These are phyloP conservation scores for Boloria selene DNA, from an alignment of 2,888 invertebrate genomes.

Conservation along the genomic window DNA sequence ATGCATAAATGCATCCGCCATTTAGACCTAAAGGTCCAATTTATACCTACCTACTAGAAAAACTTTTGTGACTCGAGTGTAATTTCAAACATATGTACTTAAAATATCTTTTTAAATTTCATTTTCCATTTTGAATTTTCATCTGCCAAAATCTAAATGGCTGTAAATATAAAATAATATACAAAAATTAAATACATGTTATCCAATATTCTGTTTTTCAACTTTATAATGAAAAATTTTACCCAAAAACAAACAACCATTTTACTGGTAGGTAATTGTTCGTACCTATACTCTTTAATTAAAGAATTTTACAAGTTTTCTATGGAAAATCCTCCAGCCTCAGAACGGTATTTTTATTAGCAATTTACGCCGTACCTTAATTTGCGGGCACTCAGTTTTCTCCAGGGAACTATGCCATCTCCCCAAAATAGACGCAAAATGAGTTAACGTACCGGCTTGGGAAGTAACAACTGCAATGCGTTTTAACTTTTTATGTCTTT, in stretches of 20 bases:
- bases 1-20: too few species aligned
- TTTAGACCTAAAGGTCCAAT: too few species aligned
- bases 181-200: too few species aligned
- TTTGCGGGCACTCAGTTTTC: constrained; percentile 33
- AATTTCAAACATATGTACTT: too few species aligned
- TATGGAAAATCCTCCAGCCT: background rate
- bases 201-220: too few species aligned
- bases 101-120: too few species aligned
- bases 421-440: constrained; percentile 34
- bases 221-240: too few species aligned
- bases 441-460: constrained; percentile 28
- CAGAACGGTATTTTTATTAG: constrained; percentile 29
- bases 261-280: background rate
- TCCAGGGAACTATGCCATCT: constrained; percentile 33
- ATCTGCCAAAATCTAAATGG: too few species aligned
- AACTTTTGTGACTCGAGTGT: too few species aligned
- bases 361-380: constrained; percentile 29
- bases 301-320: constrained; percentile 6
- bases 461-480: constrained; percentile 30
- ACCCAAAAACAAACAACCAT: background rate
- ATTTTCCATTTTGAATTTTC: too few species aligned
- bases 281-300: constrained; percentile 6
- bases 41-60: too few species aligned
- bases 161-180: too few species aligned
- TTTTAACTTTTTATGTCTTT: constrained; percentile 23